A percentile compares a stretch with the other conserved stretches of the same genome.
These are phyloP conservation scores for Alouatta palliata DNA, from an alignment of 2,113 vertebrate genomes.

Conservation along the genomic window DNA sequence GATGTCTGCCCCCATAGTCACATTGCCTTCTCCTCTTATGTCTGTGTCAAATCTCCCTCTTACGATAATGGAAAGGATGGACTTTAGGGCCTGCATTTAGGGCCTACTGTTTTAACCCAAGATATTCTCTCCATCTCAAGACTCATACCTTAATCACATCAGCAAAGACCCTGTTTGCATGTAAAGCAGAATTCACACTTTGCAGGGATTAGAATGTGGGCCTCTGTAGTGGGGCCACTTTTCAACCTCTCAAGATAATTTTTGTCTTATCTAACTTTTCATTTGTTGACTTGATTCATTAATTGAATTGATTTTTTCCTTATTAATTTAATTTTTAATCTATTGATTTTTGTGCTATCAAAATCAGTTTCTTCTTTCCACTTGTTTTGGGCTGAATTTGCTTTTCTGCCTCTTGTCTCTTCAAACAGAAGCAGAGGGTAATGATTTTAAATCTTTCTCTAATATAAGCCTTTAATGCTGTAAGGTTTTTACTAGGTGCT, in stretches of 20 bases:
- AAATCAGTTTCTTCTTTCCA: background rate
- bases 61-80: background rate
- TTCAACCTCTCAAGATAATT: background rate
- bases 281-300: background rate
- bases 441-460: background rate
- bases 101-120: background rate
- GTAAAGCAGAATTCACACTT: background rate
- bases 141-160: background rate
- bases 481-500: background rate
- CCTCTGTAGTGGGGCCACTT: background rate
- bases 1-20: background rate
- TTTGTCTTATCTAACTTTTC: background rate
- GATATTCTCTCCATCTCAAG: background rate
- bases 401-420: background rate
- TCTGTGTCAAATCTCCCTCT: background rate
- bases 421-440: background rate
- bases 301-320: background rate
- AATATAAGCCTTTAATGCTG: background rate
- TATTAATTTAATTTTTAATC: background rate
- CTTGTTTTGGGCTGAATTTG: background rate
- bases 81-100: background rate
- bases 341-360: background rate
- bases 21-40: background rate
- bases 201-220: background rate
- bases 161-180: background rate